A percentile compares a stretch with the other conserved stretches of the same genome.
These are phyloP conservation scores for Malacosoma neustria DNA, from an alignment of 2,888 invertebrate species.

Conservation along the genomic window DNA sequence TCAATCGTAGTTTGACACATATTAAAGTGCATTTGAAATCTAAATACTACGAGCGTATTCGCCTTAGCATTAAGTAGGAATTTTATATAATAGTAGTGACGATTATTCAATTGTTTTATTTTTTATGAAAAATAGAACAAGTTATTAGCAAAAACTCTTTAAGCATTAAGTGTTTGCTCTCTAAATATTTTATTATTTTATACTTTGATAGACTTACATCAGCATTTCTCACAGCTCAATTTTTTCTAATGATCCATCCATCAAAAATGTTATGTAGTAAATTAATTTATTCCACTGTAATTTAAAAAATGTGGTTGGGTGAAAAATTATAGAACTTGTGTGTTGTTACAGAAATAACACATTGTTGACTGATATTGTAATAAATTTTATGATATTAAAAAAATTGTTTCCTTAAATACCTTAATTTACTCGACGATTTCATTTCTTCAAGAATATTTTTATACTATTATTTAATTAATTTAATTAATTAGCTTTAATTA, in stretches of 20 bases:
- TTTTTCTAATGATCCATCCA: not conserved
- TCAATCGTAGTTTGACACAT: no score
- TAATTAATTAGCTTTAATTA: no score
- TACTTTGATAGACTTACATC: no score
- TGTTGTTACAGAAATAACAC: conserved; percentile 28
- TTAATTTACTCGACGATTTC: no score
- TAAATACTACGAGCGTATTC: no score
- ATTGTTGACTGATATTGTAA: conserved; percentile 41
- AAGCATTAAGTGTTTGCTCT: not conserved
- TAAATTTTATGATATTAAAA: conserved; percentile 17
- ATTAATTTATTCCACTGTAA: conserved; percentile 4
- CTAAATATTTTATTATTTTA: not conserved
- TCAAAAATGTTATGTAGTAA: not conserved
- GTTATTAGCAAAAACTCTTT: not conserved
- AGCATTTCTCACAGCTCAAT: no score
- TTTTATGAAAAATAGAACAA: not conserved
- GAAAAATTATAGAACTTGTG: conserved; percentile 7
- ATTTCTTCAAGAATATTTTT: no score
- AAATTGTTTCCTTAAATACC: conserved; percentile 4
- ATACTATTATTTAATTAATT: no score
- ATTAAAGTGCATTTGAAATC: no score
- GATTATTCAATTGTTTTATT: not conserved
- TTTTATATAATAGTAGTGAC: no score
- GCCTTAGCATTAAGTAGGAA: no score
- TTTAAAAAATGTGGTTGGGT: conserved; percentile 7